Evolutionary conservation across 2,888 invertebrate genomes (phyloP), one percentile per base, ranked within the genome.

Genomic region (Orgyia antiqua): DNA sequence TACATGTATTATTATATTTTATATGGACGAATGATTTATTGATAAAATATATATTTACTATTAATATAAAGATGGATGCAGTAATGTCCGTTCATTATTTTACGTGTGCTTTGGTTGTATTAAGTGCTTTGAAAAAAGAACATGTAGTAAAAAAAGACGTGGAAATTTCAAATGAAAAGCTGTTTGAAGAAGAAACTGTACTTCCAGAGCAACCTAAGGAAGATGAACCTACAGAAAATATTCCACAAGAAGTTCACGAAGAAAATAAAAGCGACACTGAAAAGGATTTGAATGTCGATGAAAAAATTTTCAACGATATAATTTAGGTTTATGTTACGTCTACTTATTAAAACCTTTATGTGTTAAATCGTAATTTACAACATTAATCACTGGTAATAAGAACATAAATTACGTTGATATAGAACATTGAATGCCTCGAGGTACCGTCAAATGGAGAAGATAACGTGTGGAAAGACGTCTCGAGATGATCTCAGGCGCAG

Each of bases 331-430:
- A n/a, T n/a, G n/a, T n/a, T n/a, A n/a, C n/a, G n/a, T n/a, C n/a
- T n/a, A n/a, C n/a, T n/a, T n/a, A n/a, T n/a, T n/a, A n/a, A n/a
- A n/a, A n/a, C n/a, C n/a, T n/a, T n/a, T n/a, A n/a, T n/a, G n/a
- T n/a, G n/a, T n/a, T 63, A 58, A 58, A 63, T 50, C 56, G 58
- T 58, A 68, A 70, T 74, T 76, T 71, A 74, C 67, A 65, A 72
- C 77, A 78, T 82, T 77, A 79, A 83, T 83, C 79, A 75, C 62
- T 58, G 53, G 65, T 62, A 72, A 65, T 73, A 71, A 68, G 66
- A 71, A 74, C 73, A 80, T 83, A 83, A 83, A 82, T 83, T 74
- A 79, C 70, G 63, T 72, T 71, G 74, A 77, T 80, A 79, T 68
- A 74, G 64, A 66, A 64, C 61, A 64, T 63, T 62, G 69, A 72